Evolutionary conservation across 37 sponge, comb jelly and placozoan species (phyloP).

Genomic region (Chondrosia reniformis): DNA sequence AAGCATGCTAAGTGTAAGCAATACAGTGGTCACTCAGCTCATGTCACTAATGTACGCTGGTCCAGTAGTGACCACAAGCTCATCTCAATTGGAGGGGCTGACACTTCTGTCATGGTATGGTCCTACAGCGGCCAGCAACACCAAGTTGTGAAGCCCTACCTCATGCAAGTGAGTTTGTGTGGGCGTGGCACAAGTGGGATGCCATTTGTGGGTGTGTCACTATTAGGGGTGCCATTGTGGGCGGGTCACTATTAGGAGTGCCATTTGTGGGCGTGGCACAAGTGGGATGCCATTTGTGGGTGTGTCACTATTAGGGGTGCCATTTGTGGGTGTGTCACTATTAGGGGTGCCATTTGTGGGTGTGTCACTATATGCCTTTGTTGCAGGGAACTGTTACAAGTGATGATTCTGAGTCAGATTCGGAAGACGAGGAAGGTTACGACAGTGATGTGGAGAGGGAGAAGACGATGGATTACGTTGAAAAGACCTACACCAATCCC

Average conservation of each 20-base stretch:
- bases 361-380: background rate
- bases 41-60: slow-evolving; percentile 96
- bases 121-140: slow-evolving; percentile 6
- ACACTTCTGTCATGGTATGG: slow-evolving; percentile 92
- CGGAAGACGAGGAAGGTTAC: slow-evolving; percentile 88
- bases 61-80: slow-evolving; percentile 62
- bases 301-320: background rate
- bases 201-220: background rate
- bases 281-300: background rate
- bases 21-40: slow-evolving; percentile 97
- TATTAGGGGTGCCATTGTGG: background rate
- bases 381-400: slow-evolving; percentile 9
- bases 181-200: background rate
- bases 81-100: slow-evolving; percentile 90
- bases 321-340: background rate
- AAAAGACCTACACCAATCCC: slow-evolving; percentile 84
- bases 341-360: background rate
- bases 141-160: background rate
- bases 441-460: slow-evolving; percentile 97
- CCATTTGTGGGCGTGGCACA: background rate
- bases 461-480: slow-evolving; percentile 79
- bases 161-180: background rate
- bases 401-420: slow-evolving; percentile 88
- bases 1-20: slow-evolving; percentile 93
- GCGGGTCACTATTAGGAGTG: background rate